phyloP scores from a whole-genome alignment of 2,113 vertebrate genomes.

The Protobothrops mucrosquamatus region DNA sequence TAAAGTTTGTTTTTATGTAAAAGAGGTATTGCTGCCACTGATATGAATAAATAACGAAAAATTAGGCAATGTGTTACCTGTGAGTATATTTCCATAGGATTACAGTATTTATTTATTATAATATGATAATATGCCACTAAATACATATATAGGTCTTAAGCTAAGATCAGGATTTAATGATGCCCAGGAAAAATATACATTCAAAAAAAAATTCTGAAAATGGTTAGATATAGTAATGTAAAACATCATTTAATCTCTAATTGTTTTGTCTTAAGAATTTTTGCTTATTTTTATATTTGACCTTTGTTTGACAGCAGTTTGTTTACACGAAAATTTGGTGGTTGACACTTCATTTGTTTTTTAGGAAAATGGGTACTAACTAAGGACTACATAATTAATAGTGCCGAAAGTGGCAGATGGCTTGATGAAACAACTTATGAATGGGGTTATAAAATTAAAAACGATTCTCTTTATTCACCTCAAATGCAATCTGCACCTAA shows the following conservation, averaged over 20 bases:
- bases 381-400: conserved; percentile 89
- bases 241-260: conserved; percentile 39
- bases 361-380: conserved; percentile 95
- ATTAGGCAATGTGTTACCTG: neutral
- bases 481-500: conserved; percentile 80
- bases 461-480: conserved; percentile 74
- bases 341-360: conserved; percentile 70
- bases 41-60: conserved; percentile 46
- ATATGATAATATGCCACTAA: neutral
- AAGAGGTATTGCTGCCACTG: conserved; percentile 41
- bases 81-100: neutral
- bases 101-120: neutral
- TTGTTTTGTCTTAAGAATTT: conserved; percentile 47
- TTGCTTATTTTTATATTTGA: conserved; percentile 60
- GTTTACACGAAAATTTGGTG: conserved; percentile 61
- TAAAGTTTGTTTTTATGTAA: conserved; percentile 46
- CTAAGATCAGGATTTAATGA: conserved; percentile 24
- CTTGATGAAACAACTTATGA: conserved; percentile 87
- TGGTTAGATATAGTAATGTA: conserved; percentile 25
- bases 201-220: conserved; percentile 32
- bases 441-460: conserved; percentile 81
- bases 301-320: conserved; percentile 67
- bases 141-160: conserved; percentile 27
- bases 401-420: conserved; percentile 86
- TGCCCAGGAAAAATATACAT: conserved; percentile 10